Conservation (phyloP, 2,888 invertebrate species). For the Loripinus fragilis region DNA sequence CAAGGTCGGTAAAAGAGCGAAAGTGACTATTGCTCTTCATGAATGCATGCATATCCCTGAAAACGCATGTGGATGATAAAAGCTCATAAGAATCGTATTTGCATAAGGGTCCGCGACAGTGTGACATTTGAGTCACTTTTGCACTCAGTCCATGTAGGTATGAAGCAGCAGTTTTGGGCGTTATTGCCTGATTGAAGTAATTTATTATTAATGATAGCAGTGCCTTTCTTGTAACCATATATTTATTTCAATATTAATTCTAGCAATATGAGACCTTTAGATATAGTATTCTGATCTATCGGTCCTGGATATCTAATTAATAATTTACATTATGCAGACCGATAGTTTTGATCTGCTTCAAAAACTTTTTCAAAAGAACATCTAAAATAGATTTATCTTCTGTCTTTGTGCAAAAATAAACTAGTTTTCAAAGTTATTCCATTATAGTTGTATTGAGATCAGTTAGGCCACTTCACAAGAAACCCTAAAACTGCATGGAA, state of each 20-base stretch:
- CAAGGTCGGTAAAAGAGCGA: too few relatives aligned
- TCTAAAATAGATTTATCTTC: neutral
- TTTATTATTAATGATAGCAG: neutral
- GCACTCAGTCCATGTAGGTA: too few relatives aligned
- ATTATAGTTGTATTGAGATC: too few relatives aligned
- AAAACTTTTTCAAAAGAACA: neutral
- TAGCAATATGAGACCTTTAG: constrained; percentile 4
- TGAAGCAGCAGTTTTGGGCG: neutral
- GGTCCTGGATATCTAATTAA: constrained; percentile 9
- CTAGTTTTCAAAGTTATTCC: too few relatives aligned
- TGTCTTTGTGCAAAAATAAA: neutral
- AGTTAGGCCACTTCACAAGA: too few relatives aligned
- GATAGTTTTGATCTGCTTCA: neutral
- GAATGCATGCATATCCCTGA: too few relatives aligned
- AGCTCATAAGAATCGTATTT: too few relatives aligned
- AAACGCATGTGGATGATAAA: too few relatives aligned
- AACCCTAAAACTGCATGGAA: too few relatives aligned
- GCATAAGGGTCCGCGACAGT: too few relatives aligned
- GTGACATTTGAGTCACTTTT: too few relatives aligned
- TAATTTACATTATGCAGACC: neutral
- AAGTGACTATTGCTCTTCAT: too few relatives aligned
- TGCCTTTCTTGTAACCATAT: neutral
- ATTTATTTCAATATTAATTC: neutral
- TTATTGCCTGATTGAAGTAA: neutral
- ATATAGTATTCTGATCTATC: neutral